Evolutionary conservation across 2,888 invertebrate species (phyloP).

Genomic region (Andrena marginata): DNA sequence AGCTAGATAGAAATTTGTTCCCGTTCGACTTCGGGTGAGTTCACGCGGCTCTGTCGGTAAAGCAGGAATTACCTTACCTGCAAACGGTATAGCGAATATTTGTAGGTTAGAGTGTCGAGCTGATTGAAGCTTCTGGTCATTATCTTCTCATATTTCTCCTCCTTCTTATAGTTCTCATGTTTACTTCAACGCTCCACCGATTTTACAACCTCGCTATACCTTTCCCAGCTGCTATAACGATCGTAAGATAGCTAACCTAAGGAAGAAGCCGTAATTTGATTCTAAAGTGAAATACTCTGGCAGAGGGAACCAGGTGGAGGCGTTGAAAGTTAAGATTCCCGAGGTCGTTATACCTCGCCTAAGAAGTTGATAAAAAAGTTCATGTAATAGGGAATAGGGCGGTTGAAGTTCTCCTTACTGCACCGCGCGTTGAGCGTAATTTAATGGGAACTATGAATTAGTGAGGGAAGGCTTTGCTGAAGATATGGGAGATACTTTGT

Average conservation of each 20-base stretch:
- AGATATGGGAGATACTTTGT: not conserved
- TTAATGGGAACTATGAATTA: constrained; percentile 52
- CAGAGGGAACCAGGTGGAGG: constrained; percentile 1
- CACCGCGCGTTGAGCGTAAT: constrained; percentile 34
- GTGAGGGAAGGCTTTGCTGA: not conserved
- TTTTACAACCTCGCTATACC: no score
- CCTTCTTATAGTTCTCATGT: no score
- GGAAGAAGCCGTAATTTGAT: constrained; percentile 12
- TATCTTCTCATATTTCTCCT: no score
- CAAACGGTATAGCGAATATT: no score
- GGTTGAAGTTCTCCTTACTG: constrained; percentile 22
- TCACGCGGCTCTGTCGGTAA: not conserved
- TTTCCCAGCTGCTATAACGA: not conserved
- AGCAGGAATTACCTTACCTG: not conserved
- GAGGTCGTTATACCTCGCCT: constrained; percentile 13
- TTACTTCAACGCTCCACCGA: no score
- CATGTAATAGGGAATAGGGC: constrained; percentile 8
- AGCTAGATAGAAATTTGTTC: constrained; percentile 56
- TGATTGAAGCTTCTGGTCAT: no score
- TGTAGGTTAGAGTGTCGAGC: no score
- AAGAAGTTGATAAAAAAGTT: constrained; percentile 48
- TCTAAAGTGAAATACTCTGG: not conserved
- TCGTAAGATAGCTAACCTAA: not conserved
- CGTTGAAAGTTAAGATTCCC: constrained; percentile 33
- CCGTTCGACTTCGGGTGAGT: constrained; percentile 57